Percentiles rank a stretch among this genome's conserved stretches.
phyloP scores from a whole-genome alignment of 2,797 vertebrate species.

The Crenuchus spilurus region DNA sequence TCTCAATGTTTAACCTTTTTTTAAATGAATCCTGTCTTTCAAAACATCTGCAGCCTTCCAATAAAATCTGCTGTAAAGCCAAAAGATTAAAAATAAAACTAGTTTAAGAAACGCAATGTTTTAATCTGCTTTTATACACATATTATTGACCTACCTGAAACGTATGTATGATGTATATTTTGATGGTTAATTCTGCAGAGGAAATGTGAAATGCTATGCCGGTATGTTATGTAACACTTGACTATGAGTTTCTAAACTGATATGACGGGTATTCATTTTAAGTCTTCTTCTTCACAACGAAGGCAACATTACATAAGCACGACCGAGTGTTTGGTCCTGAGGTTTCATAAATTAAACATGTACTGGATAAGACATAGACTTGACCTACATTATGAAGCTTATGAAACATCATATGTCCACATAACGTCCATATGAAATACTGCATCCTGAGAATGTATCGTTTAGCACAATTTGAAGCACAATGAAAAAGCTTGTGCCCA shows the following conservation, averaged over 20 bases:
- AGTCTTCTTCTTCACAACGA: neutral
- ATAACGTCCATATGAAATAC: slow-evolving; percentile 41
- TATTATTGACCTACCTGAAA: neutral
- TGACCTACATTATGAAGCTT: slow-evolving; percentile 23
- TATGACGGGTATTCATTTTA: neutral
- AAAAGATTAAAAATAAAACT: neutral
- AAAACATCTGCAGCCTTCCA: too few relatives aligned
- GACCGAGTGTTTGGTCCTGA: slow-evolving; percentile 48
- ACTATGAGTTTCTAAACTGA: neutral
- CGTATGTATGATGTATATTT: neutral
- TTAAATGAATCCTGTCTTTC: too few relatives aligned
- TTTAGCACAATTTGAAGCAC: slow-evolving; percentile 27
- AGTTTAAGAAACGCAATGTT: neutral
- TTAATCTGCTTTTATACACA: neutral
- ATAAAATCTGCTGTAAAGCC: neutral
- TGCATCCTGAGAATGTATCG: slow-evolving; percentile 51
- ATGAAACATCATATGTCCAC: slow-evolving; percentile 22
- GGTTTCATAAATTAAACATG: slow-evolving; percentile 44
- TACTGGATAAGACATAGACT: slow-evolving; percentile 28
- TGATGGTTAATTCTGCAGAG: neutral
- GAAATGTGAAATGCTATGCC: neutral
- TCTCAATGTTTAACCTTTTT: too few relatives aligned
- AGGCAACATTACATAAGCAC: slow-evolving; percentile 20
- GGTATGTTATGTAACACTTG: neutral
- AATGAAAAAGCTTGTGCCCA: slow-evolving; percentile 21